Percentiles rank a stretch among this genome's conserved stretches.
Conservation (phyloP, 1,140 invertebrate genomes). For the Drosophila oshimai region DNA sequence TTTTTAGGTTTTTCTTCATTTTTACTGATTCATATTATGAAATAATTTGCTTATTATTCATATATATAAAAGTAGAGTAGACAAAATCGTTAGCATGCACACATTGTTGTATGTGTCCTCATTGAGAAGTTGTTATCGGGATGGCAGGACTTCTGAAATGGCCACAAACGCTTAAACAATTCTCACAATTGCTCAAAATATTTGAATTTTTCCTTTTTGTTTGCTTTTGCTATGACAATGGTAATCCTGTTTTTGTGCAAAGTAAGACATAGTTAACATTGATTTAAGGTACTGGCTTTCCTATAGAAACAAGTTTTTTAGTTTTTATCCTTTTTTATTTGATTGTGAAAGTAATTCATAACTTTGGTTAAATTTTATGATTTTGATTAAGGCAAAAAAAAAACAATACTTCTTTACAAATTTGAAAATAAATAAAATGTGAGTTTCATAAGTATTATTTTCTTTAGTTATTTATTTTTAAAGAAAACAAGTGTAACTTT, state of each 20-base stretch:
- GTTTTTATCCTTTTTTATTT: no score
- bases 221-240: slow-evolving; percentile 65
- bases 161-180: slow-evolving; percentile 49
- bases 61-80: slow-evolving; percentile 1
- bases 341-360: no score
- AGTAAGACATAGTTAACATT: not conserved
- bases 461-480: no score
- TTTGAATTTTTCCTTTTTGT: slow-evolving; percentile 10
- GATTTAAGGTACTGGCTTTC: no score
- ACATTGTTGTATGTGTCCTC: slow-evolving; percentile 11
- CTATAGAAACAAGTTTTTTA: no score
- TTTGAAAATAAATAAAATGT: no score
- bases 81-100: slow-evolving; percentile 9
- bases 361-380: no score
- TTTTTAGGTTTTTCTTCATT: not conserved
- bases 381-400: no score
- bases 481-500: no score
- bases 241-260: slow-evolving; percentile 49
- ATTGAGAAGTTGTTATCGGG: not conserved
- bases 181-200: slow-evolving; percentile 56
- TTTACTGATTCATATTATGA: not conserved
- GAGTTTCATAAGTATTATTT: no score
- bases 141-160: not conserved
- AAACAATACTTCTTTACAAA: no score
- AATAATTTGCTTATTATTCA: slow-evolving; percentile 1